Evolutionary conservation across 2,888 invertebrate genomes (phyloP).

Genomic region (Scelioninae gen. 2): DNA sequence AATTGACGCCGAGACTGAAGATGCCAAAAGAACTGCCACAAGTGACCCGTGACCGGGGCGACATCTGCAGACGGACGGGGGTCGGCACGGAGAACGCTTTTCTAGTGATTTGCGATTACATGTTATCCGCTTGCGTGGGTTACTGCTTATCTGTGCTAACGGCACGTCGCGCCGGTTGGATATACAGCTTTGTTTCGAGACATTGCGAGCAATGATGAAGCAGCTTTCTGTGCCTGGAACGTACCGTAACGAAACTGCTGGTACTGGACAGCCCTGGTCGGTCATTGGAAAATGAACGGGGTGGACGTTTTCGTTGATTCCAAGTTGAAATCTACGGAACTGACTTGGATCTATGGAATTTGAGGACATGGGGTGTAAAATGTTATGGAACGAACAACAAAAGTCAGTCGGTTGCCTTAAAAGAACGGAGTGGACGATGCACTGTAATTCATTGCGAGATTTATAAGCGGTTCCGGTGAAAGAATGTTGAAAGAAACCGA

Average conservation of each 20-base stretch:
- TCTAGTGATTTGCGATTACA: slow-evolving; percentile 52
- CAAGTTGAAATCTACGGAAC: too few relatives aligned
- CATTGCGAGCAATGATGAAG: slow-evolving; percentile 45
- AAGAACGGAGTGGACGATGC: too few relatives aligned
- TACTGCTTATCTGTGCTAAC: slow-evolving; percentile 56
- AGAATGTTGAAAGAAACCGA: too few relatives aligned
- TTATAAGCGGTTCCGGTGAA: too few relatives aligned
- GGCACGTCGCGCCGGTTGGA: slow-evolving; percentile 40
- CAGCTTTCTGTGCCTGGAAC: slow-evolving; percentile 42
- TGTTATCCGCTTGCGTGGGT: slow-evolving; percentile 55
- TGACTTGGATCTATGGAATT: too few relatives aligned
- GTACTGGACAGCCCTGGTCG: too few relatives aligned
- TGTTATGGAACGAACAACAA: too few relatives aligned
- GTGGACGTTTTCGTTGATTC: too few relatives aligned
- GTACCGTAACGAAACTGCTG: slow-evolving; percentile 40
- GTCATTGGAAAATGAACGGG: too few relatives aligned
- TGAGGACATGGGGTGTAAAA: too few relatives aligned
- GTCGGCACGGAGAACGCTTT: slow-evolving; percentile 39
- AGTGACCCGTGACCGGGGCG: slow-evolving; percentile 1
- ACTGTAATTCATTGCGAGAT: too few relatives aligned
- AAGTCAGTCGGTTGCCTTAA: too few relatives aligned
- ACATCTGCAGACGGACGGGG: slow-evolving; percentile 18
- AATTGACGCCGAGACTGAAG: slow-evolving; percentile 13
- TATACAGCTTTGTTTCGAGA: slow-evolving; percentile 50
- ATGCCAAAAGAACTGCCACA: slow-evolving; percentile 33